Base-by-base conservation (phyloP, 2,797 vertebrate genomes). In the Pteronotus mesoamericanus region DNA sequence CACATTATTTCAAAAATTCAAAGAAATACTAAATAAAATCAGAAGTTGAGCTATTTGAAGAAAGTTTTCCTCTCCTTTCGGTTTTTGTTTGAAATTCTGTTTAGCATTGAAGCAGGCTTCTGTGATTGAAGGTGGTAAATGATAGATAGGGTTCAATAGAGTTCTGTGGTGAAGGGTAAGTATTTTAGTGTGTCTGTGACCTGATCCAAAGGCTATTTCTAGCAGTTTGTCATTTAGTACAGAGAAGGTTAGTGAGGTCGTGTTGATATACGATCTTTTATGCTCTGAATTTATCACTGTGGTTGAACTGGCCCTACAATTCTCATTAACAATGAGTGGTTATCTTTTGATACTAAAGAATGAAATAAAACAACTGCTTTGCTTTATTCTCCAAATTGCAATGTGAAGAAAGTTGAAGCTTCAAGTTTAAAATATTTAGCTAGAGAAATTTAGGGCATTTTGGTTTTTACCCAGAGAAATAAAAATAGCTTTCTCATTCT, bases 181-280 rank as follows among this genome's bases (percentile, higher is more conserved):
- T 98, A 97, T 98, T 99, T 99, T 97, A 98, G 98, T 95, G 94
- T 98, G 97, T 98, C 98, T 48, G 96, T 98, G 97, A 98, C 97
- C 96, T 98, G 98, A 98, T 98, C 98, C 90, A 96, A 96, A 98
- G 98, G 97, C 98, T 98, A 98, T 98, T 98, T 98, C 97, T 97
- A 98, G 98, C 97, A 98, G 97, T 99, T 98, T 98, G 98, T 98
- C 98, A 98, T 98, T 98, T 98, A 97, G 96, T 98, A 98, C 98
- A 98, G 98, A 92, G 97, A 99, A 99, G 98, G 99, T 99, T 98
- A 98, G 98, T 96, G 92, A 98, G 98, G 98, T 97, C 98, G 93
- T 94, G 94, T 61, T 97, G 96, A 98, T 97, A 94, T 98, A 98
- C 97, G 98, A 98, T 98, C 98, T 97, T 97, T 98, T 96, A 91